Percentiles rank a stretch among this genome's conserved stretches.
phyloP scores from a whole-genome alignment of 2,888 invertebrate species.

The Lasioglossum oenotherae region DNA sequence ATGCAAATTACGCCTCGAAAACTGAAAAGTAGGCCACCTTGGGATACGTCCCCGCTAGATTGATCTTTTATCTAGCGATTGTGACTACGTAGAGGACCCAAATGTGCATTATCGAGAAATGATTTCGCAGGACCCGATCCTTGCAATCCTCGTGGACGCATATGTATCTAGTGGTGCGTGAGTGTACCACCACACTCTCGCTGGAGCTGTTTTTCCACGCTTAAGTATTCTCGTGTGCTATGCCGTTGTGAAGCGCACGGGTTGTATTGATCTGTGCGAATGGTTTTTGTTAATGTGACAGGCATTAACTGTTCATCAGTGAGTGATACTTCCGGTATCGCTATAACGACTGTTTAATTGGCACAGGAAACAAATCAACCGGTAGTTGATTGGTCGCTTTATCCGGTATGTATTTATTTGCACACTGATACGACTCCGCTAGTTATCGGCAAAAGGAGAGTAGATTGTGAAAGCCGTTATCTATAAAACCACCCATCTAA shows the following conservation, averaged over 20 bases:
- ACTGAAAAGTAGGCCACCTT: too few relatives aligned
- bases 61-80: too few relatives aligned
- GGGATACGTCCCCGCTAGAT: too few relatives aligned
- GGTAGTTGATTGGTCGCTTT: background rate
- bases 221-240: background rate
- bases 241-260: background rate
- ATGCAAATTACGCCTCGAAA: too few relatives aligned
- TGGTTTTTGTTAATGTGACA: background rate
- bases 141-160: too few relatives aligned
- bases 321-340: background rate
- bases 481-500: background rate
- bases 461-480: background rate
- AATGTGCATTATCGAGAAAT: too few relatives aligned
- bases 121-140: too few relatives aligned
- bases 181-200: too few relatives aligned
- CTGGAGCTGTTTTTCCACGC: too few relatives aligned
- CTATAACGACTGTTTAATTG: background rate
- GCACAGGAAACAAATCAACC: background rate
- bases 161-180: too few relatives aligned
- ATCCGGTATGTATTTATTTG: background rate
- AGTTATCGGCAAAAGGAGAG: constrained; percentile 1
- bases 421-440: background rate
- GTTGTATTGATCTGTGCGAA: too few relatives aligned
- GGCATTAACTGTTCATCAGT: background rate
- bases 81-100: too few relatives aligned